phyloP scores from a whole-genome alignment of 2,113 vertebrate genomes.

The Anhinga rufa region DNA sequence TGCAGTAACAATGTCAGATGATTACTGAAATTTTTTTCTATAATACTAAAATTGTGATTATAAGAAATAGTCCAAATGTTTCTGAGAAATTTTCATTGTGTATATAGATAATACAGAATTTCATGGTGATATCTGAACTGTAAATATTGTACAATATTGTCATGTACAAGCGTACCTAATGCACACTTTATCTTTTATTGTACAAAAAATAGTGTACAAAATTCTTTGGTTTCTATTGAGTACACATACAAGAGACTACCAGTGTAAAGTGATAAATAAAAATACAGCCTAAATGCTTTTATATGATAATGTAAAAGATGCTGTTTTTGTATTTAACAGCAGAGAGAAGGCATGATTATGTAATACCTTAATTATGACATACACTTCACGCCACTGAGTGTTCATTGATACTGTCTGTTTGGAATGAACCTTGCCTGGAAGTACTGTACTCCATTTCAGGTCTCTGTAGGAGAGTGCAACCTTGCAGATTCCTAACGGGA shows the following conservation, averaged over 20 bases:
- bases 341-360: conserved; percentile 80
- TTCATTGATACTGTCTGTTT: conserved; percentile 70
- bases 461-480: conserved; percentile 62
- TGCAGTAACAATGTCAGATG: conserved; percentile 83
- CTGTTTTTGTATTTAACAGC: conserved; percentile 86
- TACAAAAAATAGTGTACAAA: conserved; percentile 98
- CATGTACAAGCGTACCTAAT: conserved; percentile 99
- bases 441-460: conserved; percentile 53
- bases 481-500: conserved; percentile 60
- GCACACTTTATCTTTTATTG: conserved; percentile 99
- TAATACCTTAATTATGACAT: conserved; percentile 73
- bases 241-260: conserved; percentile 85
- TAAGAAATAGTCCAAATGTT: conserved; percentile 99
- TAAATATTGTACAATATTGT: conserved; percentile 99
- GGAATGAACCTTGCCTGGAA: conserved; percentile 83
- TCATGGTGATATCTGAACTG: conserved; percentile 93
- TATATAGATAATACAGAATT: conserved; percentile 98
- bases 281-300: conserved; percentile 95
- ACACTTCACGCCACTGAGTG: conserved; percentile 76
- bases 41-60: conserved; percentile 90
- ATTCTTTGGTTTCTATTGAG: conserved; percentile 98
- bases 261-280: conserved; percentile 88
- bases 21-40: conserved; percentile 93
- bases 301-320: conserved; percentile 88
- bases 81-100: conserved; percentile 99